Evolutionary conservation across 2,888 invertebrate species (phyloP).

Genomic region (Stenodema calcarata): DNA sequence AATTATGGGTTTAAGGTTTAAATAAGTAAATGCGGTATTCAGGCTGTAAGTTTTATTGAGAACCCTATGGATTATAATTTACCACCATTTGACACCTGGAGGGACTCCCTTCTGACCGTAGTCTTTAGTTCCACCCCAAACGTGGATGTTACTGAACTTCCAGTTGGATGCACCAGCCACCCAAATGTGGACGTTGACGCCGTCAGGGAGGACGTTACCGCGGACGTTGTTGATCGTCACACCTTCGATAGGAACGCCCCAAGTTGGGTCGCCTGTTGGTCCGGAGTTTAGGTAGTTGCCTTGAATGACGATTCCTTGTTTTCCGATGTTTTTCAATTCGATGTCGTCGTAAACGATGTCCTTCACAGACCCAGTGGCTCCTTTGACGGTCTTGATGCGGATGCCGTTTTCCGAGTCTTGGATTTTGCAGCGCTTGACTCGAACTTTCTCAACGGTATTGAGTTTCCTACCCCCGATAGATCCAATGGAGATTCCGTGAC

Average conservation of each 20-base stretch:
- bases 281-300: conserved; percentile 5
- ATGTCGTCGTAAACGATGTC: neutral
- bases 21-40: too few relatives aligned
- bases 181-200: neutral
- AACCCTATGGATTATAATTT: too few relatives aligned
- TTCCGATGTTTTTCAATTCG: neutral
- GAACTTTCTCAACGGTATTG: neutral
- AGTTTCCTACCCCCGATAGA: neutral
- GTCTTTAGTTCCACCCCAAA: neutral
- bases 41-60: too few relatives aligned
- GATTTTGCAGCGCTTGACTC: neutral
- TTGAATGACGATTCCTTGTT: neutral
- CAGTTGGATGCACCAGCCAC: conserved; percentile 9
- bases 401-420: neutral
- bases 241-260: neutral
- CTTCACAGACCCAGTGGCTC: neutral
- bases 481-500: conserved; percentile 21
- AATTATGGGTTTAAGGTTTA: too few relatives aligned
- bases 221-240: neutral
- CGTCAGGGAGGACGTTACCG: neutral
- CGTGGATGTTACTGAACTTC: neutral
- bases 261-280: neutral
- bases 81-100: neutral
- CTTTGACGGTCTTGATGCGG: conserved; percentile 1
- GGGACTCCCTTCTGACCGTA: neutral